A percentile compares a stretch with the other conserved stretches of the same genome.
phyloP scores from a whole-genome alignment of 2,113 vertebrate species.

The Cyanoliseus patagonus region DNA sequence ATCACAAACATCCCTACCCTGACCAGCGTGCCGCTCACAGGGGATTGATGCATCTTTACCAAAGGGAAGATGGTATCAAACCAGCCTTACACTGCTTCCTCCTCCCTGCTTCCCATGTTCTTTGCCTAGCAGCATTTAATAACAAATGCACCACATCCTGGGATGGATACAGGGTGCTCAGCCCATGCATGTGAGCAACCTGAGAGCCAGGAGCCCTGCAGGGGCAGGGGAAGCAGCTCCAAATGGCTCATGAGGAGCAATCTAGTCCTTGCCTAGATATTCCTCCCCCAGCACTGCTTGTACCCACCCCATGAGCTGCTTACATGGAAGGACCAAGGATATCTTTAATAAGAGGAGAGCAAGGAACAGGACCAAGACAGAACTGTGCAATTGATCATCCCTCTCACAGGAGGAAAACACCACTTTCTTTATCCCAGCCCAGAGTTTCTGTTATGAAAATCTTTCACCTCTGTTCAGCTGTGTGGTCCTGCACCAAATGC shows the following conservation, averaged over 20 bases:
- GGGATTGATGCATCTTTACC: not conserved
- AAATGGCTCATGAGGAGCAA: not conserved
- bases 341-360: constrained; percentile 10
- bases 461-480: constrained; percentile 21
- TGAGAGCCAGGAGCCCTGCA: not conserved
- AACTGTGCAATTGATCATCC: not conserved
- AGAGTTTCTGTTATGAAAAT: not conserved
- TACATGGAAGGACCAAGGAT: not conserved
- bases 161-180: not conserved
- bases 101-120: not conserved
- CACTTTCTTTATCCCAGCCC: not conserved
- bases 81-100: not conserved
- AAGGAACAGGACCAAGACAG: constrained; percentile 8
- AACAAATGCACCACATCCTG: not conserved
- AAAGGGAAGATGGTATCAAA: not conserved
- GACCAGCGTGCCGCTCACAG: fast-evolving
- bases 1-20: not conserved
- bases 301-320: not conserved
- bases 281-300: not conserved
- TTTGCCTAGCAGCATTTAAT: not conserved
- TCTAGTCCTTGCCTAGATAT: not conserved
- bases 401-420: not conserved
- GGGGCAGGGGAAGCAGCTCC: not conserved
- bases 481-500: not conserved
- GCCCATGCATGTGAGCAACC: not conserved